Conservation (phyloP, 2,888 invertebrate species). For the Suillia variegata region DNA sequence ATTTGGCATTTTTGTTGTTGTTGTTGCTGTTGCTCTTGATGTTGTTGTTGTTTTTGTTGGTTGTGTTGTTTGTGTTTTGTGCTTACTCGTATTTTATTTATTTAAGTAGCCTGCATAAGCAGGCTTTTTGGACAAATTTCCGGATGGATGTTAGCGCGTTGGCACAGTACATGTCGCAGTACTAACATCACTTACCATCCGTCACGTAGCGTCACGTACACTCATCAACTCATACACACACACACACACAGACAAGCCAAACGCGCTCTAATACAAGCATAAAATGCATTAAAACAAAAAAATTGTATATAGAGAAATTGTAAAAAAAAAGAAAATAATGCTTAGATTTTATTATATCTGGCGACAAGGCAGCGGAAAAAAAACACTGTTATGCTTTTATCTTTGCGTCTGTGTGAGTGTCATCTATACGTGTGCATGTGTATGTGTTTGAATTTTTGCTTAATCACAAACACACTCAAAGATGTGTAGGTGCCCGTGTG, state of each 20-base stretch:
- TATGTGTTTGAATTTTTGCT: constrained; percentile 2
- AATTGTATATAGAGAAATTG: too few species aligned
- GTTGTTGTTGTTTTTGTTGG: too few species aligned
- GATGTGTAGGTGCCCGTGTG: too few species aligned
- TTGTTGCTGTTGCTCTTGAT: too few species aligned
- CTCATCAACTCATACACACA: neutral
- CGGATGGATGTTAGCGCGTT: too few species aligned
- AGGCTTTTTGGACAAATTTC: too few species aligned
- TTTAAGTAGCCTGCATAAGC: neutral
- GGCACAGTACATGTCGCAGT: too few species aligned
- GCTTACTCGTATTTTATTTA: too few species aligned
- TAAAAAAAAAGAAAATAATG: too few species aligned
- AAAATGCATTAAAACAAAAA: neutral
- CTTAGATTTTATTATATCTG: constrained; percentile 12
- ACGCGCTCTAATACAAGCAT: too few species aligned
- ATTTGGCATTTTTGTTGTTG: neutral
- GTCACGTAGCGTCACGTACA: neutral
- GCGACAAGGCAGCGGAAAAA: constrained; percentile 9
- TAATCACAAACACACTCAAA: constrained; percentile 21
- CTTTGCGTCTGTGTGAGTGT: constrained; percentile 16
- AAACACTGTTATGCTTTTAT: constrained; percentile 50
- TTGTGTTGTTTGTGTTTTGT: too few species aligned
- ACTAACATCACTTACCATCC: too few species aligned
- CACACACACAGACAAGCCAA: neutral
- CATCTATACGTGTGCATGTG: neutral